phyloP scores from a whole-genome alignment of 2,113 vertebrate species.

The Tichodroma muraria region DNA sequence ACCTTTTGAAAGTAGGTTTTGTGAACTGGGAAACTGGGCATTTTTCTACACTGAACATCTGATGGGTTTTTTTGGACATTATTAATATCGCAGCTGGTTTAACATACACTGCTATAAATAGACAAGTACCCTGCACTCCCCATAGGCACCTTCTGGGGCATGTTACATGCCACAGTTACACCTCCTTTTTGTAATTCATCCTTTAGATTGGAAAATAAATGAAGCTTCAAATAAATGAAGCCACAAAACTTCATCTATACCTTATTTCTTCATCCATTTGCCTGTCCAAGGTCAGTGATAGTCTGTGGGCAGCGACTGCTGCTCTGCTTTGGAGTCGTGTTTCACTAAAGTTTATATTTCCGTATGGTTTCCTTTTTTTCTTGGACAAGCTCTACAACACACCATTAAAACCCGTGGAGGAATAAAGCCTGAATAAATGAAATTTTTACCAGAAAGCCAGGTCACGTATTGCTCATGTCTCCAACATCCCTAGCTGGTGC shows the following conservation, averaged over 20 bases:
- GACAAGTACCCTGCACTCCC: not conserved
- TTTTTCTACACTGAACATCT: not conserved
- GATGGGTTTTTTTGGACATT: not conserved
- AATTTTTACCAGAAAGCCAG: not conserved
- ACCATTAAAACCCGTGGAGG: not conserved
- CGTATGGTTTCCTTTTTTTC: not conserved
- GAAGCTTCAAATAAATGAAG: not conserved
- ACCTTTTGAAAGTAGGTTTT: not conserved
- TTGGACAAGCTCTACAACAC: not conserved
- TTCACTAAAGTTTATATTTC: not conserved
- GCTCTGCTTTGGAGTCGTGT: not conserved
- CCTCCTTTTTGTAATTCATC: not conserved
- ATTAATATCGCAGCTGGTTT: not conserved
- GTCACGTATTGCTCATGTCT: fast-evolving
- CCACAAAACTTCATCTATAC: not conserved
- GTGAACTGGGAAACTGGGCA: not conserved
- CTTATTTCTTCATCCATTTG: not conserved
- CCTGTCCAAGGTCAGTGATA: not conserved
- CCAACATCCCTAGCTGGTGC: not conserved
- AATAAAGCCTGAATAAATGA: not conserved
- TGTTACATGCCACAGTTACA: not conserved
- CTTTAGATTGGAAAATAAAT: not conserved
- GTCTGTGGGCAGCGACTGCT: not conserved
- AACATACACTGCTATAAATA: not conserved
- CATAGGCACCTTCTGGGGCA: not conserved